Conservation (phyloP, 2,113 vertebrate genomes). For the Lampris incognitus region DNA sequence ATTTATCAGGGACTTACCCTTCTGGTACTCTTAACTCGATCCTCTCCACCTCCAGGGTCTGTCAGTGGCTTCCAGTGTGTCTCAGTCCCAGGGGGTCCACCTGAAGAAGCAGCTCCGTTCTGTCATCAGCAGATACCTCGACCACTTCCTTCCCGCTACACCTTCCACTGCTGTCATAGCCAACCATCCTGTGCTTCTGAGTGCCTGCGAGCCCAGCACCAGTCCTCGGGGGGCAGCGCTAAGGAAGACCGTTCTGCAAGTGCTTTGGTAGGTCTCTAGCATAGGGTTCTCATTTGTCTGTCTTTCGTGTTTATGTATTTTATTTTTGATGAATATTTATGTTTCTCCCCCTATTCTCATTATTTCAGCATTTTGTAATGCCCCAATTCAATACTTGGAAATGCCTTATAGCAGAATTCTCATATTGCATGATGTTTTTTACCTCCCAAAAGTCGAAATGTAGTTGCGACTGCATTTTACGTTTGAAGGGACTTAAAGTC, state of each 20-base stretch:
- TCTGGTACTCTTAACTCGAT: not conserved
- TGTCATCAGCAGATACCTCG: constrained; percentile 88
- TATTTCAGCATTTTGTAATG: no score
- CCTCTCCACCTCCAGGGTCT: constrained; percentile 84
- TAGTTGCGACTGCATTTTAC: no score
- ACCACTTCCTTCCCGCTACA: constrained; percentile 90
- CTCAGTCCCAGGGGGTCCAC: constrained; percentile 87
- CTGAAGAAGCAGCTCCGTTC: constrained; percentile 90
- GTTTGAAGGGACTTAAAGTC: not conserved
- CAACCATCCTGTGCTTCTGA: constrained; percentile 91
- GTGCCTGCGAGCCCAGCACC: constrained; percentile 80
- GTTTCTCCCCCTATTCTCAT: no score
- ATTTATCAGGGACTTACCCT: not conserved
- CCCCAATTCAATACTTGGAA: no score
- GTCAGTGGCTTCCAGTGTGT: constrained; percentile 85
- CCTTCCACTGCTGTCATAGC: constrained; percentile 67
- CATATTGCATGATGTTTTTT: no score
- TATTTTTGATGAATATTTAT: no score
- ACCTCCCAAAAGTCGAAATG: no score
- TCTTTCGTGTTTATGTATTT: no score
- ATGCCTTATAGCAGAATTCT: no score
- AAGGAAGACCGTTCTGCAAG: constrained; percentile 76
- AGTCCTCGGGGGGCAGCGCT: constrained; percentile 67
- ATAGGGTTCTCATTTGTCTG: not conserved
- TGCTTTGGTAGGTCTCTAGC: constrained; percentile 74